phyloP scores from a whole-genome alignment of 2,888 invertebrate genomes.

The Ormia ochracea region DNA sequence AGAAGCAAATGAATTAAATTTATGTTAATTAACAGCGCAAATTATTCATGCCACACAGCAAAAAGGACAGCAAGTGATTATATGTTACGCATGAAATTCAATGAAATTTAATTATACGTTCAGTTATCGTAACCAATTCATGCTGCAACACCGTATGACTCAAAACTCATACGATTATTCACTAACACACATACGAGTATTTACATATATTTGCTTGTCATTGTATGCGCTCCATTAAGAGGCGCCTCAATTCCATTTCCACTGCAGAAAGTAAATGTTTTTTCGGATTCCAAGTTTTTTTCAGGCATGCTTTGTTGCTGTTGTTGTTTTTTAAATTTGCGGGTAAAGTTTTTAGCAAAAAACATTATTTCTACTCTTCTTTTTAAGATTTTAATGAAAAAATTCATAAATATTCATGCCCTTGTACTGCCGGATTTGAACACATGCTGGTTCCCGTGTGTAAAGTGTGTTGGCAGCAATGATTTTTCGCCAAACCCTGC shows the following conservation, averaged over 20 bases:
- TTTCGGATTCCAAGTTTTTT: constrained; percentile 16
- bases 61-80: neutral
- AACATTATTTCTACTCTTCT: neutral
- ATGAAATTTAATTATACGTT: neutral
- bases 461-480: too few relatives aligned
- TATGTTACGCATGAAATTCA: neutral
- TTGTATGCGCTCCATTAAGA: constrained; percentile 58
- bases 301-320: neutral
- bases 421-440: neutral
- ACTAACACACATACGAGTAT: neutral
- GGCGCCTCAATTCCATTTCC: constrained; percentile 54
- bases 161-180: neutral
- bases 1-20: constrained; percentile 7
- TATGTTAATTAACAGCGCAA: constrained; percentile 24
- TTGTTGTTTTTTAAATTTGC: neutral
- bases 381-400: constrained; percentile 34
- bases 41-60: neutral
- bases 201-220: constrained; percentile 51
- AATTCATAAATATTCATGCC: too few relatives aligned
- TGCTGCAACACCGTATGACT: neutral
- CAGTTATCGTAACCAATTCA: neutral
- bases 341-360: constrained; percentile 14
- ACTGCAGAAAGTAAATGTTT: constrained; percentile 10
- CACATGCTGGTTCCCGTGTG: neutral
- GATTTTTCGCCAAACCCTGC: too few relatives aligned